These are phyloP conservation scores for Argentina silus DNA, from an alignment of 2,797 vertebrate species.

Conservation along the genomic window DNA sequence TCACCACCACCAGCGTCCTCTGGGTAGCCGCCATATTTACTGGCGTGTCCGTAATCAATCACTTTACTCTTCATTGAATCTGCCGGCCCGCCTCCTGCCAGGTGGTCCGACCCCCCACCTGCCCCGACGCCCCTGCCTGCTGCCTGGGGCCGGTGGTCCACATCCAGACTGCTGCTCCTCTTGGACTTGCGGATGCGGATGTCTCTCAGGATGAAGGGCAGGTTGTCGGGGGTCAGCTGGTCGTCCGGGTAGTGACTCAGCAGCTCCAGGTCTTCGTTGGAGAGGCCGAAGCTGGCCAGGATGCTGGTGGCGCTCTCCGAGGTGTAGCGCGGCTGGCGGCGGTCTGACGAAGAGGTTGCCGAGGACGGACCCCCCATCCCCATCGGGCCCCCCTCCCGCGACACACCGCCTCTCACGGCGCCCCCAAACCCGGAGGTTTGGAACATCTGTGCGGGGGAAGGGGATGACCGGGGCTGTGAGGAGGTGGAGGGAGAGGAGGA, in stretches of 20 bases:
- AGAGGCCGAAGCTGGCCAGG: slow-evolving; percentile 90
- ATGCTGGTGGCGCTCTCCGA: slow-evolving; percentile 90
- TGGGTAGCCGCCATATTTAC: slow-evolving; percentile 78
- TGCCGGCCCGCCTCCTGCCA: slow-evolving; percentile 18
- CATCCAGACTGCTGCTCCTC: slow-evolving; percentile 42
- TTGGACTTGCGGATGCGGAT: slow-evolving; percentile 87
- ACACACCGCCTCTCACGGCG: slow-evolving; percentile 1
- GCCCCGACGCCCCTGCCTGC: slow-evolving; percentile 1
- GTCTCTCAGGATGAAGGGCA: slow-evolving; percentile 90
- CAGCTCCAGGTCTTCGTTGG: slow-evolving; percentile 92
- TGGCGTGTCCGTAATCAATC: slow-evolving; percentile 93
- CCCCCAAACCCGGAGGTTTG: slow-evolving; percentile 45
- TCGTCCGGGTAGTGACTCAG: slow-evolving; percentile 92
- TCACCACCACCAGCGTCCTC: slow-evolving; percentile 25
- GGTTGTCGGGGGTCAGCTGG: slow-evolving; percentile 90
- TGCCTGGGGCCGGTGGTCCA: slow-evolving; percentile 27
- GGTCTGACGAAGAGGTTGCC: slow-evolving; percentile 37
- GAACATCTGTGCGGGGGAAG: slow-evolving; percentile 41
- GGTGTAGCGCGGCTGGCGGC: slow-evolving; percentile 80
- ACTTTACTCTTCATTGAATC: slow-evolving; percentile 80
- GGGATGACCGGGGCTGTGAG: slow-evolving; percentile 49
- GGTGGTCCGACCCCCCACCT: slow-evolving; percentile 28
- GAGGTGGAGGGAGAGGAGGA: slow-evolving; percentile 32
- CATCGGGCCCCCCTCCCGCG: not conserved
- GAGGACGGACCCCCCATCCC: slow-evolving; percentile 5